These are phyloP conservation scores for Hemicordylus capensis DNA, from an alignment of 2,113 vertebrate genomes.

Conservation along the genomic window DNA sequence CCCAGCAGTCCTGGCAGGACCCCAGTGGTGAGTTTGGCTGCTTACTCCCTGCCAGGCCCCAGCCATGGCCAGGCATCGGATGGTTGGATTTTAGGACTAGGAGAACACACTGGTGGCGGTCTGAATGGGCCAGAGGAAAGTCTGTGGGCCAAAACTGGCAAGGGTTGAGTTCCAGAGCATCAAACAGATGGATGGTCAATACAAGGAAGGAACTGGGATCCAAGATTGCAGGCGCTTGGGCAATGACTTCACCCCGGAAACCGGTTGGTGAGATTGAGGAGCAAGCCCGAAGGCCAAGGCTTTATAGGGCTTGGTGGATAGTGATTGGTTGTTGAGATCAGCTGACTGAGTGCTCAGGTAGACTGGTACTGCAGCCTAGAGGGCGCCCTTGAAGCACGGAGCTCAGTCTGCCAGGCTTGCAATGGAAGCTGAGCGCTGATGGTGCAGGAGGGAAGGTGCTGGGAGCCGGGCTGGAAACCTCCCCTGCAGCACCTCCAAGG, in stretches of 20 bases:
- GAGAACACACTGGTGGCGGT: background rate
- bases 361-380: background rate
- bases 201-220: background rate
- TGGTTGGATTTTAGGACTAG: no score
- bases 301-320: background rate
- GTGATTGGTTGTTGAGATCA: background rate
- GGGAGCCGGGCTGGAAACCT: background rate
- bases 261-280: background rate
- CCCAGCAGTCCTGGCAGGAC: conserved; percentile 81
- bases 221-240: no score
- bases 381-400: background rate
- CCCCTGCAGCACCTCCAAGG: background rate
- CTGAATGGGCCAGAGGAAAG: no score
- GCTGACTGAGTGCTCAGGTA: no score
- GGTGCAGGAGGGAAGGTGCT: background rate
- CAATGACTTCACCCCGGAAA: no score
- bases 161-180: background rate
- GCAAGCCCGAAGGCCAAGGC: background rate
- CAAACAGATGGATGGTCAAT: background rate
- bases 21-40: conserved; percentile 73
- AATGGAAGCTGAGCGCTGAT: background rate
- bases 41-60: rapidly evolving
- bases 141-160: background rate
- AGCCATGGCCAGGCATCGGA: no score
- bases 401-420: background rate